Evolutionary conservation across 2,113 vertebrate species (phyloP), one percentile per base, ranked within the genome.

Genomic region (Tenrec ecaudatus): DNA sequence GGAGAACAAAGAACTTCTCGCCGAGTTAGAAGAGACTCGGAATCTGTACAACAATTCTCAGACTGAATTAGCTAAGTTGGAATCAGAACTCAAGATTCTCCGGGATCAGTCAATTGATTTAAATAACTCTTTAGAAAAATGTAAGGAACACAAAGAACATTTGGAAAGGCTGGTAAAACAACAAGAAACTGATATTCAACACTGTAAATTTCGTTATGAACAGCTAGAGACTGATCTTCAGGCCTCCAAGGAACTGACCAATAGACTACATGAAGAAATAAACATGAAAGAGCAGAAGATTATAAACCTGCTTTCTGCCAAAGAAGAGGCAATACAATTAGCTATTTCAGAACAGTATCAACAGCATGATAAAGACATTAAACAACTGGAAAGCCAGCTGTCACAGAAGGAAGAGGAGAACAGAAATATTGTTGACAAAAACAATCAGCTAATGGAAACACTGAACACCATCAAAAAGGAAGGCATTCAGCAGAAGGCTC

Each of bases 211-310:
- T 86, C 98, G 80, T 25, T 98, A 98, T 96, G 99, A 99, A 95
- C 99, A 99, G 84, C 98, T 99, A 19, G 98, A 99, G 91, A 98
- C 98, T 0, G 99, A 99, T 96, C 98, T 99, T 94, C 98, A 98
- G 58, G 98, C 98, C 57, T 99, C 99, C 47, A 99, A 98, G 95
- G 97, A 97, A 0, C 96, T 99, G 69, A 99, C 98, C 0, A 98
- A 98, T 91, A 98, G 93, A 27, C 97, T 99, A 82, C 99, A 99
- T 85, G 97, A 97, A 27, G 98, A 99, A 97, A 97, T 98, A 58
- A 97, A 97, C 19, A 97, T 97, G 91, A 99, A 99, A 96, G 99
- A 99, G 64, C 98, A 98, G 88, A 98, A 98, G 93, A 99, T 99
- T 77, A 88, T 99, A 81, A 97, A 97, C 90, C 98, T 99, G 81